Evolutionary conservation across 2,113 vertebrate genomes (phyloP), one percentile per base, ranked within the genome.

Genomic region (Indri indri): DNA sequence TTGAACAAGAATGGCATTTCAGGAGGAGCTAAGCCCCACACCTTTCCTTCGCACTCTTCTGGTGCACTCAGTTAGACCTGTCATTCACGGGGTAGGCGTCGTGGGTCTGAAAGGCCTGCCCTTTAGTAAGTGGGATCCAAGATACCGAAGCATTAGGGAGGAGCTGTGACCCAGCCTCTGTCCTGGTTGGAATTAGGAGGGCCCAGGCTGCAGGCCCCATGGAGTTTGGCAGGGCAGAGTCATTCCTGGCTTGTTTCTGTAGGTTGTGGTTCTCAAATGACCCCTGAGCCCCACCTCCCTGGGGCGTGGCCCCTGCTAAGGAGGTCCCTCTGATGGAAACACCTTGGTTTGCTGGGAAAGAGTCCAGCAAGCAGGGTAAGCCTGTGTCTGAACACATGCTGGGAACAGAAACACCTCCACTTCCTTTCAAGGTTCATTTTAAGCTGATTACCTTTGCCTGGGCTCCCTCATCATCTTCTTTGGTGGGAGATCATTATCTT

Each of bases 381-480:
- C 8, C 3, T 12, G 20, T 17, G 18, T 86, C 61, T 83, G 47
- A 84, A 81, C 30, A 70, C 27, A 7, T 32, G 8, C 16, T 70
- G 57, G 61, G 42, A 68, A 74, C 42, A 47, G 40, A 50, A 89
- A 66, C 65, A 74, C 23, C 57, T 65, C 45, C 17, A 32, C 91
- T 96, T 94, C 82, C 76, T 83, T 76, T 94, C 14, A 42, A n/a
- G 68, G 70, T 80, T 66, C 95, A 68, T 88, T 97, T 84, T 85
- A 71, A 63, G 42, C 81, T 40, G 10, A 10, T 37, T 54, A 2
- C 52, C 90, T 88, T 94, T 76, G 73, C 8, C 68, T 45, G 25
- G 42, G 34, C 40, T 86, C 54, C 17, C 65, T 37, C 40, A n/a
- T 71, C 65, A 6, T 54, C 90, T 59, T 93, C 37, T 2, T 4